phyloP scores from a whole-genome alignment of 2,888 invertebrate species.

The Amiota mariae region DNA sequence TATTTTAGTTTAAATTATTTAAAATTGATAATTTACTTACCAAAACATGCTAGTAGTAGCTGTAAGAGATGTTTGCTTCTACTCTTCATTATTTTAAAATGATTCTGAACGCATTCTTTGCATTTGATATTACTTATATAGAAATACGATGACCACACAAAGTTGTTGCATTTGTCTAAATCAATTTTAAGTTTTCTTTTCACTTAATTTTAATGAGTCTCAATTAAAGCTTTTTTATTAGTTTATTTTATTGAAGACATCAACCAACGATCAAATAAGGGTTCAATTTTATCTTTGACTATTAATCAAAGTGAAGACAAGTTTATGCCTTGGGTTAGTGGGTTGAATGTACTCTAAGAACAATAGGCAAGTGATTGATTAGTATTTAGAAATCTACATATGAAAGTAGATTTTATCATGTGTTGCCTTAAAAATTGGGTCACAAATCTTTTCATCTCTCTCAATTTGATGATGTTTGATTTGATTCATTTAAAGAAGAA shows the following conservation, averaged over 20 bases:
- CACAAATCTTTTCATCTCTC: too few relatives aligned
- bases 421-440: too few relatives aligned
- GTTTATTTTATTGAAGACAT: conserved; percentile 2
- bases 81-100: conserved; percentile 6
- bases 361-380: too few relatives aligned
- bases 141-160: not conserved
- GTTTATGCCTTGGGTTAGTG: conserved; percentile 2
- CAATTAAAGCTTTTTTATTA: conserved; percentile 16
- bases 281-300: conserved; percentile 2
- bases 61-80: not conserved
- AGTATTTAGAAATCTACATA: too few relatives aligned
- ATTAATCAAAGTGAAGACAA: conserved; percentile 3
- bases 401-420: too few relatives aligned
- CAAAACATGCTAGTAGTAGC: conserved; percentile 1
- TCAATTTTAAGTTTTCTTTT: not conserved
- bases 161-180: conserved; percentile 1
- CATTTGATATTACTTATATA: conserved; percentile 17
- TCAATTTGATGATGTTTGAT: too few relatives aligned
- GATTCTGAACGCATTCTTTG: conserved; percentile 19
- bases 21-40: not conserved
- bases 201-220: not conserved
- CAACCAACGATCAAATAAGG: not conserved
- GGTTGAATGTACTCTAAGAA: conserved; percentile 8
- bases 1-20: not conserved
- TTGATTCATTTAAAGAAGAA: not conserved